Evolutionary conservation across 2,888 invertebrate genomes (phyloP).

Genomic region (Serrognathus titanus): DNA sequence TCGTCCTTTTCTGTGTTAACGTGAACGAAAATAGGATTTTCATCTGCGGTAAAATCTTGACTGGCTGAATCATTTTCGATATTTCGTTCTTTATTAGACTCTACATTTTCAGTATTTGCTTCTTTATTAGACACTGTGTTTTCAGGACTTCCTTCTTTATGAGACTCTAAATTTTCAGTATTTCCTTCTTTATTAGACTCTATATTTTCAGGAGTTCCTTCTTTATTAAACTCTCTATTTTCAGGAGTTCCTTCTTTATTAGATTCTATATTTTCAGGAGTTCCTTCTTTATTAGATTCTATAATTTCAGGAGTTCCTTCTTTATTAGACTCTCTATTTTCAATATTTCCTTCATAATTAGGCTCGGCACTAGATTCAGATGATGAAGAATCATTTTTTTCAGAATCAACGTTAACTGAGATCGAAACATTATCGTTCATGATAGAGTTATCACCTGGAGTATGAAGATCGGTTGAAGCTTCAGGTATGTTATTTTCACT

Average conservation of each 20-base stretch:
- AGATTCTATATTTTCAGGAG: not conserved
- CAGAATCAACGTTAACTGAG: no score
- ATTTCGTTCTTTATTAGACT: conserved; percentile 33
- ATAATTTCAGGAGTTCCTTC: not conserved
- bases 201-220: not conserved
- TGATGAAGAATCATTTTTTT: no score
- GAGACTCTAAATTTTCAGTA: conserved; percentile 2
- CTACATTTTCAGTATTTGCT: conserved; percentile 32
- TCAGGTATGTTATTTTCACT: no score
- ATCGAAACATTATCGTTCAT: no score
- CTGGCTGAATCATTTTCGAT: conserved; percentile 5
- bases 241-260: conserved; percentile 6
- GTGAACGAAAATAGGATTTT: conserved; percentile 27
- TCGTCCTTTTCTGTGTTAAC: conserved; percentile 23
- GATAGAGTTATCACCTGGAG: no score
- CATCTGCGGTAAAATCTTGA: conserved; percentile 12
- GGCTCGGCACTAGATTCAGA: not conserved
- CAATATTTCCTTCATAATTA: conserved; percentile 18
- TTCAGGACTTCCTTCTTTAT: conserved; percentile 17
- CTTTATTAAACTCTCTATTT: conserved; percentile 21
- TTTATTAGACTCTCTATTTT: no score
- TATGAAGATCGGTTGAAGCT: no score
- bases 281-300: not conserved
- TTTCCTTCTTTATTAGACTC: not conserved
- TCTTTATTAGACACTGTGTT: conserved; percentile 30